Conservation (phyloP, 2,888 invertebrate species). For the Agrenia bidenticulata region DNA sequence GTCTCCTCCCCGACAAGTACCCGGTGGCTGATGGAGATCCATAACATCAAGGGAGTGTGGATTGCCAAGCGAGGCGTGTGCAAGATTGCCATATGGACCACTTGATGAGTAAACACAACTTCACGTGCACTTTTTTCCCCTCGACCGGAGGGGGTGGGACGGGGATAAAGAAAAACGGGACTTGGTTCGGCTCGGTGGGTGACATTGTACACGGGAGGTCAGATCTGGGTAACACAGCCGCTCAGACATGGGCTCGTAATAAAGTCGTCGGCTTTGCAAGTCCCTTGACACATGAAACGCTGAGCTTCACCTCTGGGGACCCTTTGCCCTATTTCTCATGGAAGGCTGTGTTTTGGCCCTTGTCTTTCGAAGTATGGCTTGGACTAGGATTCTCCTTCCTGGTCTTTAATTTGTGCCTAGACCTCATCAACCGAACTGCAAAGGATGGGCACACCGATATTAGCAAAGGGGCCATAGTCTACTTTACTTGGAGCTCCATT, state of each 20-base stretch:
- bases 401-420: not conserved
- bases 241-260: slow-evolving; percentile 27
- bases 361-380: slow-evolving; percentile 24
- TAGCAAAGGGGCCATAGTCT: too few relatives aligned
- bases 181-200: slow-evolving; percentile 38
- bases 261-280: slow-evolving; percentile 29
- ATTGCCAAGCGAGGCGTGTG: slow-evolving; percentile 24
- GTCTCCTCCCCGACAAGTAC: slow-evolving; percentile 24
- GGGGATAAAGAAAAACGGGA: slow-evolving; percentile 28
- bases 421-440: too few relatives aligned
- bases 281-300: slow-evolving; percentile 31
- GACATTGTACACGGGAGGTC: slow-evolving; percentile 30
- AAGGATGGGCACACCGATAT: too few relatives aligned
- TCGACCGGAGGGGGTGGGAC: slow-evolving; percentile 36
- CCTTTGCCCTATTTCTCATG: slow-evolving; percentile 32
- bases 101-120: slow-evolving; percentile 29
- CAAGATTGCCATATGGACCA: slow-evolving; percentile 22
- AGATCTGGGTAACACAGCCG: slow-evolving; percentile 30
- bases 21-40: slow-evolving; percentile 32
- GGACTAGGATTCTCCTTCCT: slow-evolving; percentile 5
- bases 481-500: not conserved
- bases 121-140: slow-evolving; percentile 28
- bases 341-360: slow-evolving; percentile 42
- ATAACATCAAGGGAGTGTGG: slow-evolving; percentile 23
- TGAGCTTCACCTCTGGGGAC: slow-evolving; percentile 34